Percentiles rank a stretch among this genome's conserved stretches.
Conservation (phyloP, 2,113 vertebrate genomes). For the Miniopterus natalensis region DNA sequence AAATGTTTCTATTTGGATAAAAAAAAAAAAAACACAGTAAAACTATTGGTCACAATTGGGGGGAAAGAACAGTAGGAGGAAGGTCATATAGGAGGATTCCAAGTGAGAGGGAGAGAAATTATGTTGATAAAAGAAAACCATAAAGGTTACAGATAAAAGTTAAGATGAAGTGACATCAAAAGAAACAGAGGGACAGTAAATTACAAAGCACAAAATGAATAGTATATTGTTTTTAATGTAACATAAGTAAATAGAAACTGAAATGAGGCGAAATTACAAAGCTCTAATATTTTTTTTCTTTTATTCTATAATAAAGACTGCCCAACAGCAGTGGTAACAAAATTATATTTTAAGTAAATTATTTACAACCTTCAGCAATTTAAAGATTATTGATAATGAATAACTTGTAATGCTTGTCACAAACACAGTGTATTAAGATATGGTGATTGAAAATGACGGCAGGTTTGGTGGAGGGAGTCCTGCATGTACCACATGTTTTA, state of each 20-base stretch:
- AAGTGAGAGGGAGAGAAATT: not conserved
- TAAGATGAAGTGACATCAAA: conserved; percentile 29
- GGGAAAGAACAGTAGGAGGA: not conserved
- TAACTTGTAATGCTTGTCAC: not conserved
- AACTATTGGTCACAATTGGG: not conserved
- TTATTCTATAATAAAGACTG: not conserved
- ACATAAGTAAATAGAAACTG: not conserved
- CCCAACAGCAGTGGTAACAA: not conserved
- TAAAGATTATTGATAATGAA: conserved; percentile 34
- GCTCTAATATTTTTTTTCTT: not conserved
- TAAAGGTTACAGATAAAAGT: not conserved
- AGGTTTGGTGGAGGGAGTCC: not conserved
- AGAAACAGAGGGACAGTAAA: not conserved
- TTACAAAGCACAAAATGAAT: not conserved
- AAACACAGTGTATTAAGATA: not conserved
- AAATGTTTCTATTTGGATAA: not conserved
- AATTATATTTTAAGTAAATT: conserved; percentile 24
- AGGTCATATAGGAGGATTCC: not conserved
- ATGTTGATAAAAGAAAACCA: not conserved
- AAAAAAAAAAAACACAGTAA: not conserved
- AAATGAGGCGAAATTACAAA: not conserved
- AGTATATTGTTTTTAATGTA: not conserved
- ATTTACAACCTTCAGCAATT: not conserved
- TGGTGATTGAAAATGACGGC: not conserved
- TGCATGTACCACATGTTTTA: not conserved